Evolutionary conservation across 2,797 vertebrate species (phyloP), one percentile per base, ranked within the genome.

Genomic region (Meda fulgida): DNA sequence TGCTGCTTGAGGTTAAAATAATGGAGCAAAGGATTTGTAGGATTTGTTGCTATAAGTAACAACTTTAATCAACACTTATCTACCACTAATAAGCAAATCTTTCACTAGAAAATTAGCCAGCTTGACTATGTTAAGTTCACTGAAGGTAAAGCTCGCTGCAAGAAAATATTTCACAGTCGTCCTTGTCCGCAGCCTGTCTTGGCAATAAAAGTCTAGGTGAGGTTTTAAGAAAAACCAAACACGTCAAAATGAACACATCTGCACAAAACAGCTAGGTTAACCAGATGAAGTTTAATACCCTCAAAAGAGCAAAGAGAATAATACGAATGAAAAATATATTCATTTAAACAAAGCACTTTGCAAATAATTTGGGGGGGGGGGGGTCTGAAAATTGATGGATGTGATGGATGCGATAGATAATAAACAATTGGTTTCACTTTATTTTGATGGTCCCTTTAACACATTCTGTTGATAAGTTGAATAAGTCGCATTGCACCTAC

Each of bases 41-140:
- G 34, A 38, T 19, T 5, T 26, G 55, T 48, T 66, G 58, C 40
- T 65, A 38, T 48, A 75, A 76, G 31, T 14, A 31, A 66, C 31
- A 75, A 31, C 81, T 51, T 83, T 83, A 76, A 66, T 67, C 40
- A 83, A 75, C 81, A 83, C 43, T 40, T 53, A 53, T 53, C 23
- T 60, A 19, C 10, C 31, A 75, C 29, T 83, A 46, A 75, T 75
- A 36, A 82, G 23, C 9, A 76, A 29, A 6, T 76, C 5, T 53
- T 67, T 40, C n/a, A 53, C 66, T 76, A 31, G 63, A 31, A 43
- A 76, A 53, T 76, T 83, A 51, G 23, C 29, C 55, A 23, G 29
- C 5, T 53, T 26, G 10, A 29, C 43, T 66, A 23, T 46, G 23
- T 34, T 14, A 51, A 29, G 21, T 71, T 58, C 7, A 29, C 26